phyloP scores from a whole-genome alignment of 1,140 invertebrate species.

The Centruroides vittatus region DNA sequence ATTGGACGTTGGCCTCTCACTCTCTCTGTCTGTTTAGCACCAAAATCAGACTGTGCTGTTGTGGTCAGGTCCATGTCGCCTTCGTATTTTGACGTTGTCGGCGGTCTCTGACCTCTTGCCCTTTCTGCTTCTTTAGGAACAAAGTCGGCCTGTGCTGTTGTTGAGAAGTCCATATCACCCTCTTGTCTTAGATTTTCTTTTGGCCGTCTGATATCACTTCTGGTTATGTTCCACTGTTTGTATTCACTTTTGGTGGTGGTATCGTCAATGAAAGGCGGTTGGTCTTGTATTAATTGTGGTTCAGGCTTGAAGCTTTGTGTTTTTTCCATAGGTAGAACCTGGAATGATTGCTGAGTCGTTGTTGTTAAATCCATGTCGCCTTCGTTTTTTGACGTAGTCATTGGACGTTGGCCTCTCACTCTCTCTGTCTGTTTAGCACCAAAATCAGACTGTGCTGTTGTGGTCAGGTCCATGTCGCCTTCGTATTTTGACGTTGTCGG shows the following conservation, averaged over 20 bases:
- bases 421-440: background rate
- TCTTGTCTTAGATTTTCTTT: conserved; percentile 9
- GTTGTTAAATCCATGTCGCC: background rate
- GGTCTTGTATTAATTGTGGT: background rate
- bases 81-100: conserved; percentile 11
- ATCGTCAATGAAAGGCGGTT: background rate
- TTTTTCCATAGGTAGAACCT: background rate
- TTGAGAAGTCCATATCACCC: conserved; percentile 14
- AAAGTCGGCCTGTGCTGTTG: conserved; percentile 10
- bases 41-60: conserved; percentile 18
- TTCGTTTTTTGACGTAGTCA: background rate
- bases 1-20: background rate
- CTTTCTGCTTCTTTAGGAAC: background rate
- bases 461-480: conserved; percentile 28
- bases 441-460: conserved; percentile 20
- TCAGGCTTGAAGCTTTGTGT: background rate
- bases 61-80: conserved; percentile 29
- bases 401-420: background rate
- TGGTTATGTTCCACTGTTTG: conserved; percentile 6
- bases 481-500: conserved; percentile 11
- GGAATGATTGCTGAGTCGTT: background rate
- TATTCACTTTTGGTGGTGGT: background rate
- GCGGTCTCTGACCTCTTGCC: background rate
- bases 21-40: background rate
- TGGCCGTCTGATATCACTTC: conserved; percentile 6